Percentiles rank a stretch among this genome's conserved stretches.
phyloP scores from a whole-genome alignment of 2,113 vertebrate genomes.

The Verasper variegatus region DNA sequence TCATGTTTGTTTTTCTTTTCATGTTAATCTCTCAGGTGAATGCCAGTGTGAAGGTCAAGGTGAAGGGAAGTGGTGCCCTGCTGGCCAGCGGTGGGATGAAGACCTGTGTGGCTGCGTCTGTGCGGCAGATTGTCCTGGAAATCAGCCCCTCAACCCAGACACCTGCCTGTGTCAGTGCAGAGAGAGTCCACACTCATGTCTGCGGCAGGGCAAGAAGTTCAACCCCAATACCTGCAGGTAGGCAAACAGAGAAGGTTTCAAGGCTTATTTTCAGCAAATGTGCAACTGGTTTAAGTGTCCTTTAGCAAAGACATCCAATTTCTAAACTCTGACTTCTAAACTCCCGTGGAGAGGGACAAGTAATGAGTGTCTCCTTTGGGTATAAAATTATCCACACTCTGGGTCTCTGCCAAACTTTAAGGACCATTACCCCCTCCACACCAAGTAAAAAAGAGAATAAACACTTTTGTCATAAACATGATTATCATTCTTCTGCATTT shows the following conservation, averaged over 20 bases:
- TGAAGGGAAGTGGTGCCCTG: constrained; percentile 70
- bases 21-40: constrained; percentile 60
- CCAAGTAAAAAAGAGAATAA: neutral
- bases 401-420: neutral
- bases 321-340: neutral
- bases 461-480: neutral
- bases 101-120: constrained; percentile 81
- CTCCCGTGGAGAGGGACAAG: constrained; percentile 2
- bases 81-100: constrained; percentile 77
- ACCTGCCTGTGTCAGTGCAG: constrained; percentile 82
- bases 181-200: constrained; percentile 75
- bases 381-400: constrained; percentile 1
- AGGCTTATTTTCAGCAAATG: neutral
- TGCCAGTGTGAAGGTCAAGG: constrained; percentile 77
- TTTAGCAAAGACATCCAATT: neutral
- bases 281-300: neutral
- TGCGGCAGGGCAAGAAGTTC: constrained; percentile 80
- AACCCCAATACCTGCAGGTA: constrained; percentile 81
- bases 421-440: neutral
- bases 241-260: neutral
- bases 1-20: neutral
- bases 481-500: neutral
- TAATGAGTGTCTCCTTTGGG: constrained; percentile 2
- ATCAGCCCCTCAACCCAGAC: constrained; percentile 79
- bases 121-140: constrained; percentile 66